Conservation (phyloP, 2,113 vertebrate genomes). For the Megalops atlanticus region DNA sequence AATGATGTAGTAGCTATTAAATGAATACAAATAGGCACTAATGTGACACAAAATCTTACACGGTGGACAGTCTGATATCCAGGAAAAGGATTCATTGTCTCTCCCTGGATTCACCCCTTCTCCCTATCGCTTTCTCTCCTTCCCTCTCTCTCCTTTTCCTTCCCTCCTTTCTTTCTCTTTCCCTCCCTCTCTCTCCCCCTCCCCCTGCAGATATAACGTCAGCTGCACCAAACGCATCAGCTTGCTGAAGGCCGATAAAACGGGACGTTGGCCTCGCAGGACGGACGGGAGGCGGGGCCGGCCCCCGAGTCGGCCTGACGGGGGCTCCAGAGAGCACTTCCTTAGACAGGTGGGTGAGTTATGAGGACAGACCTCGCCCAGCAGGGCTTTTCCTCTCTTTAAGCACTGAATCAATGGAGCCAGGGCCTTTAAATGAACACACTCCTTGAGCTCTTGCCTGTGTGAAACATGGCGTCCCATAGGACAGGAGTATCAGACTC, state of each 20-base stretch:
- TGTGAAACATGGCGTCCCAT: too few relatives aligned
- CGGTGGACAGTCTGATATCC: too few relatives aligned
- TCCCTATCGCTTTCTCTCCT: neutral
- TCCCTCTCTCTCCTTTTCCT: neutral
- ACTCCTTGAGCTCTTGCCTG: too few relatives aligned
- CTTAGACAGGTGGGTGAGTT: slow-evolving; percentile 82
- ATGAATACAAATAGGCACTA: too few relatives aligned
- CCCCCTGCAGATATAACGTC: slow-evolving; percentile 80
- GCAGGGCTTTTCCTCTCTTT: neutral
- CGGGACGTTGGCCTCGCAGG: slow-evolving; percentile 79
- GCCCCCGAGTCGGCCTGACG: slow-evolving; percentile 78
- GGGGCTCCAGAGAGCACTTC: slow-evolving; percentile 77
- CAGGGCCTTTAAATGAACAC: too few relatives aligned
- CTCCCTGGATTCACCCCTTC: too few relatives aligned
- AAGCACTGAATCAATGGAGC: neutral
- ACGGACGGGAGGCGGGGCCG: slow-evolving; percentile 80
- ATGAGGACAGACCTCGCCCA: neutral
- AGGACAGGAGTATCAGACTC: too few relatives aligned
- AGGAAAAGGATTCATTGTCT: too few relatives aligned
- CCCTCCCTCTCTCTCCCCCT: neutral
- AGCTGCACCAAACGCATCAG: slow-evolving; percentile 85
- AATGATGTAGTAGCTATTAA: neutral
- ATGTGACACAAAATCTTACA: too few relatives aligned
- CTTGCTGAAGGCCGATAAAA: slow-evolving; percentile 71
- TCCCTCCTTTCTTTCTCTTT: neutral